Evolutionary conservation across 2,888 invertebrate genomes (phyloP).

Genomic region (Stenurella melanura): DNA sequence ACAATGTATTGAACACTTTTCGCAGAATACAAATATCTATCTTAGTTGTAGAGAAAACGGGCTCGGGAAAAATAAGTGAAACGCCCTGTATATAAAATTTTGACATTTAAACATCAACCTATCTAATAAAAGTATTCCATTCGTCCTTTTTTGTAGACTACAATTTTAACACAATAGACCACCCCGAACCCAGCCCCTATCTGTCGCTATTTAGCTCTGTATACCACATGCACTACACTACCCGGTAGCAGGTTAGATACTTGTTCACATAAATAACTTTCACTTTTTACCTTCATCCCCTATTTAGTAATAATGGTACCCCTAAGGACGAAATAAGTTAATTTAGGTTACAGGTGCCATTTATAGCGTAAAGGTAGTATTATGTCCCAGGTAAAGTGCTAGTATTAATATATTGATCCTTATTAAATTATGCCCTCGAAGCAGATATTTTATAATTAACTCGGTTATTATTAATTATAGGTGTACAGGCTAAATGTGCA

Average conservation of each 20-base stretch:
- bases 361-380: constrained; percentile 51
- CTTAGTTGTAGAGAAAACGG: no score
- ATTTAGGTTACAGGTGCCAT: constrained; percentile 58
- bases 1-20: no score
- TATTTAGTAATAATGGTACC: constrained; percentile 45
- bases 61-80: no score
- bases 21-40: no score
- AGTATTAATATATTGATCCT: constrained; percentile 59
- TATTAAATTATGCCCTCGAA: constrained; percentile 53
- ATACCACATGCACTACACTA: background rate
- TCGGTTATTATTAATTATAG: constrained; percentile 25
- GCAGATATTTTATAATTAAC: constrained; percentile 35
- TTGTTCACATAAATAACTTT: constrained; percentile 53
- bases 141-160: no score
- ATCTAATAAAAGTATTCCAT: no score
- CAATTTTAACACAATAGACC: background rate
- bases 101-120: no score
- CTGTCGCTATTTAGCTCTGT: background rate
- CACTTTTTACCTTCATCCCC: constrained; percentile 51
- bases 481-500: constrained; percentile 20
- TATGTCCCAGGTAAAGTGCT: constrained; percentile 47
- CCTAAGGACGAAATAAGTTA: constrained; percentile 52
- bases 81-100: no score
- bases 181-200: background rate
- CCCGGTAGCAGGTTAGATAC: constrained; percentile 25